phyloP scores from a whole-genome alignment of 2,888 invertebrate species.

The Rosalia funebris region DNA sequence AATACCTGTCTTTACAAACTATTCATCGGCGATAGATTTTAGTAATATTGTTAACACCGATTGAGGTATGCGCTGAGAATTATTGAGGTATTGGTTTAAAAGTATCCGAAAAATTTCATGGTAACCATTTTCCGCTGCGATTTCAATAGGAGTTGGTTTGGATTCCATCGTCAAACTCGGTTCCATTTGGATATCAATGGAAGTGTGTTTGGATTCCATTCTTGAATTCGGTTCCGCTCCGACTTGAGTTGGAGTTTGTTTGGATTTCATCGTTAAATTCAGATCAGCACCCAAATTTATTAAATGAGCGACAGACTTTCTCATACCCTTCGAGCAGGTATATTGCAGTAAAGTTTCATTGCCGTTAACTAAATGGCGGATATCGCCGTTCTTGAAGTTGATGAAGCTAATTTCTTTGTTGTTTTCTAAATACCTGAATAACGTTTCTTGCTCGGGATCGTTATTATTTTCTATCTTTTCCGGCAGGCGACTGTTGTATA shows the following conservation, averaged over 20 bases:
- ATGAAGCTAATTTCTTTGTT: conserved; percentile 52
- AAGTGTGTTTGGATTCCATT: too few species aligned
- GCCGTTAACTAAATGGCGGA: conserved; percentile 53
- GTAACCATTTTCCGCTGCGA: conserved; percentile 72
- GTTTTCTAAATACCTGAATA: conserved; percentile 37
- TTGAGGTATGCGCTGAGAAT: conserved; percentile 44
- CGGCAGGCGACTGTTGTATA: conserved; percentile 50
- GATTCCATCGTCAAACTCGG: too few species aligned
- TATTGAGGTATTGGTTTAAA: conserved; percentile 63
- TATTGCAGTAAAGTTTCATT: conserved; percentile 62
- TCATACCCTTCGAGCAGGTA: conserved; percentile 65
- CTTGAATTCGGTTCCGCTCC: too few species aligned
- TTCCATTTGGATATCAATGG: too few species aligned
- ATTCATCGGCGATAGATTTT: conserved; percentile 63
- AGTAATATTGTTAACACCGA: conserved; percentile 46
- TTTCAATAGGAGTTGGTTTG: conserved; percentile 67
- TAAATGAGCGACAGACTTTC: conserved; percentile 66
- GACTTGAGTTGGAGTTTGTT: too few species aligned
- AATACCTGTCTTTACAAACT: conserved; percentile 57
- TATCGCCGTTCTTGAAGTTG: conserved; percentile 46
- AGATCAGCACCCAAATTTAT: conserved; percentile 67
- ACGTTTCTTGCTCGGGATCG: conserved; percentile 35
- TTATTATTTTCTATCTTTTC: conserved; percentile 40
- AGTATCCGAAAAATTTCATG: conserved; percentile 68
- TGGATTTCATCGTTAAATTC: conserved; percentile 66